Base-by-base conservation (phyloP, 1,140 invertebrate genomes). In the Macrostomum lignano region DNA sequence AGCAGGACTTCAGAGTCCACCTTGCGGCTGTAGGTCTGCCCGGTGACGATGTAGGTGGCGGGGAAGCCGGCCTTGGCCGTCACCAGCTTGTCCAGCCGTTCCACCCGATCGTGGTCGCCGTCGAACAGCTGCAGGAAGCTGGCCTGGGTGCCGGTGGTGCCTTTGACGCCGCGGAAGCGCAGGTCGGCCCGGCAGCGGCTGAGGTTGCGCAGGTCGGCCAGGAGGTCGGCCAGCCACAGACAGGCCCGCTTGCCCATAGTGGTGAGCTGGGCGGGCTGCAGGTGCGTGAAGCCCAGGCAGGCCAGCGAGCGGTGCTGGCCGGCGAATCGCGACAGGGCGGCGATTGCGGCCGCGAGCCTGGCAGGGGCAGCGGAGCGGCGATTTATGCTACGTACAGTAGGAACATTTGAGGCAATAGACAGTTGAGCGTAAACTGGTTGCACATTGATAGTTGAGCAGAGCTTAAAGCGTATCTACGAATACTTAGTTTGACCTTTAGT, bases 161-260 rank as follows among this genome's bases (percentile, higher is more conserved):
- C 91, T 59, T 98, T 98, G 1, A 86, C 77, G 3, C 91, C 86
- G 3, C 91, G 67, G 49, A 96, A 96, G 38, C 73, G 63, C 0
- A 96, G 60, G 47, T 86, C 73, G 33, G 73, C 60, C 28, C 65
- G 37, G 2, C 46, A 64, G 0, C 72, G 59, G 22, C 67, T 62
- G 6, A 96, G 51, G 5, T 76, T 73, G 6, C 70, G 57, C 46
- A 96, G 74, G 46, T 93, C 84, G 71, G 91, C 78, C 0, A 96
- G 44, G 2, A 98, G 61, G 48, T 98, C 91, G 40, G 81, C 74
- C 1, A 91, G 60, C 91, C 91, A 98, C 0, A 96, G 62, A 23
- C 72, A 76, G 0, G 79, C 76, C 36, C 88, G 58, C 60, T 98
- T 98, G 0, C 91, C 91, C 9, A 98, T 84, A 0, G 91, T 98